A percentile compares a stretch with the other conserved stretches of the same genome.
These are phyloP conservation scores for Drosophila monieri DNA, from an alignment of 2,888 invertebrate species.

Conservation along the genomic window DNA sequence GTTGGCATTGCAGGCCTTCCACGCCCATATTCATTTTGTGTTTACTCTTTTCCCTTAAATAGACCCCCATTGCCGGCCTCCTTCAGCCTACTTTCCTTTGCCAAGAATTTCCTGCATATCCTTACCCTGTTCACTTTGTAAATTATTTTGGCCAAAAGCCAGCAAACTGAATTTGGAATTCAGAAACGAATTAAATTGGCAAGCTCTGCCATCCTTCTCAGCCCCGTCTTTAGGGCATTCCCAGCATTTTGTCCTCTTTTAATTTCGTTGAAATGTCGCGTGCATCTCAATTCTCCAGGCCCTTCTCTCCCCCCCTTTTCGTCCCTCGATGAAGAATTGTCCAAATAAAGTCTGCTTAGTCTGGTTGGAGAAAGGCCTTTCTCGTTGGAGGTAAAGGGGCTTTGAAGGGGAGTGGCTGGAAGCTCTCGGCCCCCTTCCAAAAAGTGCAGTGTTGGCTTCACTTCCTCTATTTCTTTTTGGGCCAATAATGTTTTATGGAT, in stretches of 20 bases:
- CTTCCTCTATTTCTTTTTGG: slow-evolving; percentile 29
- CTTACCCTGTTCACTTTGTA: slow-evolving; percentile 2
- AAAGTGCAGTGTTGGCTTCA: slow-evolving; percentile 52
- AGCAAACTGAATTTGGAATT: slow-evolving; percentile 42
- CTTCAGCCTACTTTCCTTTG: background rate
- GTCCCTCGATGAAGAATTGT: slow-evolving; percentile 26
- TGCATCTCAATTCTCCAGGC: slow-evolving; percentile 29
- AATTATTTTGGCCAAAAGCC: slow-evolving; percentile 46
- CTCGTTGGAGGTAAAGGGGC: background rate
- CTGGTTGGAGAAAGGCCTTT: slow-evolving; percentile 24
- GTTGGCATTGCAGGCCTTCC: background rate
- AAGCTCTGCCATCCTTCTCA: slow-evolving; percentile 30
- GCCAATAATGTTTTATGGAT: slow-evolving; percentile 40
- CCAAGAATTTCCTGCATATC: slow-evolving; percentile 2
- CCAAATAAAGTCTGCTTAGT: slow-evolving; percentile 43
- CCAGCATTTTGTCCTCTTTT: slow-evolving; percentile 45
- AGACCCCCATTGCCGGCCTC: background rate
- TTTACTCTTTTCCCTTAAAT: background rate
- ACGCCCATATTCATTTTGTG: background rate
- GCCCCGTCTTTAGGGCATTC: slow-evolving; percentile 26
- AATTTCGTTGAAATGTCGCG: slow-evolving; percentile 58
- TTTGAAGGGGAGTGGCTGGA: slow-evolving; percentile 1
- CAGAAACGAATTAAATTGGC: slow-evolving; percentile 61
- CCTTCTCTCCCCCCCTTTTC: slow-evolving; percentile 2
- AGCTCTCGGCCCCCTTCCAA: slow-evolving; percentile 45